phyloP scores from a whole-genome alignment of 1,140 invertebrate species.

The Homarus americanus region DNA sequence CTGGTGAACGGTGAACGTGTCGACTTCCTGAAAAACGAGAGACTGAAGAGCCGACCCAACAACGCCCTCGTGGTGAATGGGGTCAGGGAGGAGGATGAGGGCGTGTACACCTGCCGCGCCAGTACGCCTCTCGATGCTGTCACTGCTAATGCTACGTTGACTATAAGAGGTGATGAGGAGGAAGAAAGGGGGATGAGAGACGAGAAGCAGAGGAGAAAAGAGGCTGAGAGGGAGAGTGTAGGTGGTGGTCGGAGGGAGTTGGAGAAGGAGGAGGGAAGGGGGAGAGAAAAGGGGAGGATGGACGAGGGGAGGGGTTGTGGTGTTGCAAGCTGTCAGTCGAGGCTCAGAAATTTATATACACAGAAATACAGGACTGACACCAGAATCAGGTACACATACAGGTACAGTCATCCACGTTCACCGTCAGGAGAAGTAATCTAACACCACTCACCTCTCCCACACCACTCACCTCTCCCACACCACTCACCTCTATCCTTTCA shows the following conservation, averaged over 20 bases:
- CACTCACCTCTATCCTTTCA: no score
- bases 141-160: slow-evolving; percentile 7
- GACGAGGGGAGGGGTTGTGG: background rate
- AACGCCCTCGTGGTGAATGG: slow-evolving; percentile 3
- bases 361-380: no score
- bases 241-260: background rate
- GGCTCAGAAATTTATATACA: background rate
- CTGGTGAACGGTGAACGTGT: slow-evolving; percentile 2
- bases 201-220: no score
- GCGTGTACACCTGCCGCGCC: slow-evolving; percentile 33
- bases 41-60: background rate
- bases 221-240: background rate
- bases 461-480: no score
- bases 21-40: background rate
- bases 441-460: no score
- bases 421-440: no score
- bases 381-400: no score
- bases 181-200: no score
- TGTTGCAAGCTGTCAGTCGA: background rate
- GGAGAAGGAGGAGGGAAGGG: background rate
- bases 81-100: background rate
- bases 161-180: background rate
- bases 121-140: background rate
- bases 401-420: no score
- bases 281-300: background rate